A percentile compares a stretch with the other conserved stretches of the same genome.
These are phyloP conservation scores for Aldrovandia affinis DNA, from an alignment of 2,797 vertebrate genomes.

Conservation along the genomic window DNA sequence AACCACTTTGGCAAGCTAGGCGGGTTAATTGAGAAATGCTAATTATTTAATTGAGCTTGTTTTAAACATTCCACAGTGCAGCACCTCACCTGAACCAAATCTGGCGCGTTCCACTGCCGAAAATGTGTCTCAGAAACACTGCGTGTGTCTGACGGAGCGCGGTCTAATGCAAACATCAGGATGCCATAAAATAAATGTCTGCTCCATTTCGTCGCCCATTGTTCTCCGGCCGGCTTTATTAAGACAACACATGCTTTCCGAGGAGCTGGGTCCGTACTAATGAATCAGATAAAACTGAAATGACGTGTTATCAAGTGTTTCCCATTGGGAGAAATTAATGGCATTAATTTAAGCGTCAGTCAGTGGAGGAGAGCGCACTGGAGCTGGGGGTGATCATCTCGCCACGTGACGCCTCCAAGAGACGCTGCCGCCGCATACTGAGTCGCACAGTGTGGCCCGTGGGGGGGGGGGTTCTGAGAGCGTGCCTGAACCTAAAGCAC, in stretches of 20 bases:
- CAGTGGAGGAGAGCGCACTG: slow-evolving; percentile 14
- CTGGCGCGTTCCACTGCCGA: slow-evolving; percentile 25
- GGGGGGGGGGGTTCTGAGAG: neutral
- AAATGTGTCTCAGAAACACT: neutral
- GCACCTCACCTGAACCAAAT: slow-evolving; percentile 21
- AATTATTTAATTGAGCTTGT: slow-evolving; percentile 38
- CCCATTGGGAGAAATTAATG: slow-evolving; percentile 43
- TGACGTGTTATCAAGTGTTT: slow-evolving; percentile 45
- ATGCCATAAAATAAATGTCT: slow-evolving; percentile 34
- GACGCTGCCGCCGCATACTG: neutral
- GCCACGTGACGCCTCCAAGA: neutral
- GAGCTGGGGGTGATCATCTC: slow-evolving; percentile 19
- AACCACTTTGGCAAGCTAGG: neutral
- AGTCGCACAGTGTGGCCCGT: neutral
- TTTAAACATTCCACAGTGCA: slow-evolving; percentile 19
- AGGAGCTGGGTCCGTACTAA: slow-evolving; percentile 38
- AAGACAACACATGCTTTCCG: slow-evolving; percentile 36
- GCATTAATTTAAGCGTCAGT: slow-evolving; percentile 47
- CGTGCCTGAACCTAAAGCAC: neutral
- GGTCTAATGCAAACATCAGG: slow-evolving; percentile 36
- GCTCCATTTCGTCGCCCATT: slow-evolving; percentile 41
- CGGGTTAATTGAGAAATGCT: slow-evolving; percentile 25
- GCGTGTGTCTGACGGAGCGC: neutral
- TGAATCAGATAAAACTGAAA: slow-evolving; percentile 45
- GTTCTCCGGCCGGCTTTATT: slow-evolving; percentile 35